Evolutionary conservation across 1,140 invertebrate genomes (phyloP).

Genomic region (Linepithema humile): DNA sequence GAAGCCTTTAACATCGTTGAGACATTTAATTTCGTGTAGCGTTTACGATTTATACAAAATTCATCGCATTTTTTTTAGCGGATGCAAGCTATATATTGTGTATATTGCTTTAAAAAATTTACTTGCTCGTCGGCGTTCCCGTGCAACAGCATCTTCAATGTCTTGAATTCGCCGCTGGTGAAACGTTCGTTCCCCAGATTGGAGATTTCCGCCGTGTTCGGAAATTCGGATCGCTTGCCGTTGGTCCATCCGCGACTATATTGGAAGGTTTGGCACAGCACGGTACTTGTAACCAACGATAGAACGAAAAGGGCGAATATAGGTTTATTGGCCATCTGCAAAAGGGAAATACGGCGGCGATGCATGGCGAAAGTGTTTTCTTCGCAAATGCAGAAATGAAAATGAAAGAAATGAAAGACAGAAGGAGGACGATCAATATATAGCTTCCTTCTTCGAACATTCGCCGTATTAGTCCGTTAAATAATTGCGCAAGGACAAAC

Average conservation of each 20-base stretch:
- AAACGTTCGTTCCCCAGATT: slow-evolving; percentile 26
- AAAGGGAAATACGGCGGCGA: neutral
- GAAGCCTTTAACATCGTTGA: neutral
- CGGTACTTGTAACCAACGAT: slow-evolving; percentile 66
- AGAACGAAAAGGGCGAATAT: slow-evolving; percentile 54
- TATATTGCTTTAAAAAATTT: neutral
- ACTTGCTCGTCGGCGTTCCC: slow-evolving; percentile 51
- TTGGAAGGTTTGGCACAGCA: slow-evolving; percentile 88
- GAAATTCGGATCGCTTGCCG: slow-evolving; percentile 83
- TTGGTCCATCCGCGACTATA: slow-evolving; percentile 91
- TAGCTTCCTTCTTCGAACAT: neutral
- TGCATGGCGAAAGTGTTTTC: neutral
- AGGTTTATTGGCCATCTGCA: slow-evolving; percentile 60
- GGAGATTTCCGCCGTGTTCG: slow-evolving; percentile 17
- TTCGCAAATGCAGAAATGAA: neutral
- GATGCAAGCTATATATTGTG: neutral
- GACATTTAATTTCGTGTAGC: neutral
- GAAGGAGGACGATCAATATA: neutral
- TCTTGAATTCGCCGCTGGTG: slow-evolving; percentile 42
- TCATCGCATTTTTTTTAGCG: neutral
- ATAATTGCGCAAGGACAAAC: slow-evolving; percentile 42
- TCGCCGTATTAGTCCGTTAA: slow-evolving; percentile 3
- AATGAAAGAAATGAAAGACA: neutral
- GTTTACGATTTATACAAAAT: neutral
- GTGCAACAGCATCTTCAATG: slow-evolving; percentile 54